These are phyloP conservation scores for Poeciliopsis occidentalis DNA, from an alignment of 2,113 vertebrate species.

Conservation along the genomic window DNA sequence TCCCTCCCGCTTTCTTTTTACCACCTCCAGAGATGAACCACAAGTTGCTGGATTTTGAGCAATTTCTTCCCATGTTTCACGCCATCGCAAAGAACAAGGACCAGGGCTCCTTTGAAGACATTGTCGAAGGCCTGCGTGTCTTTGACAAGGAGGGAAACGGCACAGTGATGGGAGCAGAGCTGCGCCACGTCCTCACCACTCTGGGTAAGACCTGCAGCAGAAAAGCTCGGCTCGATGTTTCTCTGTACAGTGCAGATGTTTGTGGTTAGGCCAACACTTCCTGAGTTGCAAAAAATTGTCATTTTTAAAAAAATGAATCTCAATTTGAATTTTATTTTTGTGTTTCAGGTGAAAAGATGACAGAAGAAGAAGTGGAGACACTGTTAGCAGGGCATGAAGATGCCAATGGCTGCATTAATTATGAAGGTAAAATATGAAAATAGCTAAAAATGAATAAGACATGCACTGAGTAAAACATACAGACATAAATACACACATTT, in stretches of 20 bases:
- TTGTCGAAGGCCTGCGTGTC: slow-evolving; percentile 89
- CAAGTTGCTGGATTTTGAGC: slow-evolving; percentile 90
- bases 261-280: neutral
- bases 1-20: neutral
- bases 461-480: neutral
- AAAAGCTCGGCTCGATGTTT: neutral
- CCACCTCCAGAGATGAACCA: slow-evolving; percentile 86
- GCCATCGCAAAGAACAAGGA: slow-evolving; percentile 91
- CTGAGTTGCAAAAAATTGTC: neutral
- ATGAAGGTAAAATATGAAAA: slow-evolving; percentile 83
- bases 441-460: neutral
- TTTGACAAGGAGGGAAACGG: slow-evolving; percentile 95
- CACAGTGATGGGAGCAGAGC: slow-evolving; percentile 90
- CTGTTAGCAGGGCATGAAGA: slow-evolving; percentile 88
- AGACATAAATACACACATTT: neutral
- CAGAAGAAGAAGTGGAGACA: slow-evolving; percentile 89
- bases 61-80: slow-evolving; percentile 93
- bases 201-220: slow-evolving; percentile 77
- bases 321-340: neutral
- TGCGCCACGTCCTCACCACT: slow-evolving; percentile 90
- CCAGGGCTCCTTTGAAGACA: slow-evolving; percentile 90
- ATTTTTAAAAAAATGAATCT: too few relatives aligned
- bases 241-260: neutral
- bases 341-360: slow-evolving; percentile 88
- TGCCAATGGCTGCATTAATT: slow-evolving; percentile 89